Percentiles rank a stretch among this genome's conserved stretches.
These are phyloP conservation scores for Onychostoma macrolepis DNA, from an alignment of 2,113 vertebrate genomes.

Conservation along the genomic window DNA sequence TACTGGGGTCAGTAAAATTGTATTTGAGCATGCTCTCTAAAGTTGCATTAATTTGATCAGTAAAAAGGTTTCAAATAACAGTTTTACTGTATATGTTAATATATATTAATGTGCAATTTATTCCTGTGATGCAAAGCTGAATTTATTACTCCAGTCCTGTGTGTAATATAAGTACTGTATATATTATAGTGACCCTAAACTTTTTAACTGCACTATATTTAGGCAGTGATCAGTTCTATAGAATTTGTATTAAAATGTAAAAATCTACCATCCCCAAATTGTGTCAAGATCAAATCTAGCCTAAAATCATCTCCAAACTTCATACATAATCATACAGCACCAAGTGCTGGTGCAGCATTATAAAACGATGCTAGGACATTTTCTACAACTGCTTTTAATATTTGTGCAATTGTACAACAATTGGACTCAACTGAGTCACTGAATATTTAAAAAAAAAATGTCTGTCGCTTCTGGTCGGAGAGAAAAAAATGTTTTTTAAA, in stretches of 20 bases:
- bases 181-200: too few relatives aligned
- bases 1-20: background rate
- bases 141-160: too few relatives aligned
- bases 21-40: too few relatives aligned
- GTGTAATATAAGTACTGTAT: too few relatives aligned
- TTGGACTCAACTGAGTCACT: background rate
- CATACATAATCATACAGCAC: background rate
- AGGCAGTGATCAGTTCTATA: background rate
- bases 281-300: background rate
- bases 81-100: too few relatives aligned
- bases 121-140: too few relatives aligned
- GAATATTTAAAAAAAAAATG: background rate
- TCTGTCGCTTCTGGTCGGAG: background rate
- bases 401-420: background rate
- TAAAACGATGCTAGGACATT: background rate
- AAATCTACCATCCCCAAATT: background rate
- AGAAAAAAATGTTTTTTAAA: background rate
- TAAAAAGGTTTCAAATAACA: too few relatives aligned
- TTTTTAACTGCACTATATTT: too few relatives aligned
- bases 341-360: conserved; percentile 20
- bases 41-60: too few relatives aligned
- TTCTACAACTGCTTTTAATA: background rate
- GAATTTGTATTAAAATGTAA: background rate
- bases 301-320: background rate
- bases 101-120: too few relatives aligned